A percentile compares a stretch with the other conserved stretches of the same genome.
phyloP scores from a whole-genome alignment of 2,113 vertebrate genomes.

The Eclectus roratus region DNA sequence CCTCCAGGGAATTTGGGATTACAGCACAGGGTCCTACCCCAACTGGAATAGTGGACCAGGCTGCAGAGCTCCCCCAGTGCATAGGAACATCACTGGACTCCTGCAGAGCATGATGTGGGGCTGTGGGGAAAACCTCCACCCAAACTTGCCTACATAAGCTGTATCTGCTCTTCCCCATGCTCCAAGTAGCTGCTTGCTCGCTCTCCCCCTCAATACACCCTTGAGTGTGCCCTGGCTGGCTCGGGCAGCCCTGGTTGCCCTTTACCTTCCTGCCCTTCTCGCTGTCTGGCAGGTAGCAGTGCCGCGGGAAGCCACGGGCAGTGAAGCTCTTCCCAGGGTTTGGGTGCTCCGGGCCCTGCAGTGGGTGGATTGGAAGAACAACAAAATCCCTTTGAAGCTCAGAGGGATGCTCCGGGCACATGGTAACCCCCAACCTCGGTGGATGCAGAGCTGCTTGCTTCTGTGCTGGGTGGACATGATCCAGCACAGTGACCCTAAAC shows the following conservation, averaged over 20 bases:
- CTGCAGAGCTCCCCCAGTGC: neutral
- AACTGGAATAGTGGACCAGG: neutral
- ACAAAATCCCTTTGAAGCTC: neutral
- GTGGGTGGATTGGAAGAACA: neutral
- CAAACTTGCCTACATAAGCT: neutral
- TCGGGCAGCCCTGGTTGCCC: fast-evolving
- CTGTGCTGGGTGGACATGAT: fast-evolving
- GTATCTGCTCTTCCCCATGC: neutral
- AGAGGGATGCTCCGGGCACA: neutral
- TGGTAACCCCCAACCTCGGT: neutral
- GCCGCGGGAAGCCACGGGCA: constrained; percentile 91
- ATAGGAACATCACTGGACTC: fast-evolving
- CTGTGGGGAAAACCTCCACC: neutral
- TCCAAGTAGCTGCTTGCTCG: neutral
- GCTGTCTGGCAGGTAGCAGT: constrained; percentile 95
- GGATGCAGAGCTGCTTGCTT: neutral
- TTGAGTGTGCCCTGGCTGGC: neutral
- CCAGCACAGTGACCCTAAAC: neutral
- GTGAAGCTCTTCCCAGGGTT: constrained; percentile 93
- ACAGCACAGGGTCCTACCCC: neutral
- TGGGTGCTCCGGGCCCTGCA: constrained; percentile 89
- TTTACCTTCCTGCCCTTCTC: constrained; percentile 93
- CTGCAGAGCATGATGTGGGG: neutral
- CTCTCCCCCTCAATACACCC: neutral
- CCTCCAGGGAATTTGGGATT: neutral